Evolutionary conservation across 2,797 vertebrate species (phyloP), one percentile per base, ranked within the genome.

Genomic region (Propithecus perrieri): DNA sequence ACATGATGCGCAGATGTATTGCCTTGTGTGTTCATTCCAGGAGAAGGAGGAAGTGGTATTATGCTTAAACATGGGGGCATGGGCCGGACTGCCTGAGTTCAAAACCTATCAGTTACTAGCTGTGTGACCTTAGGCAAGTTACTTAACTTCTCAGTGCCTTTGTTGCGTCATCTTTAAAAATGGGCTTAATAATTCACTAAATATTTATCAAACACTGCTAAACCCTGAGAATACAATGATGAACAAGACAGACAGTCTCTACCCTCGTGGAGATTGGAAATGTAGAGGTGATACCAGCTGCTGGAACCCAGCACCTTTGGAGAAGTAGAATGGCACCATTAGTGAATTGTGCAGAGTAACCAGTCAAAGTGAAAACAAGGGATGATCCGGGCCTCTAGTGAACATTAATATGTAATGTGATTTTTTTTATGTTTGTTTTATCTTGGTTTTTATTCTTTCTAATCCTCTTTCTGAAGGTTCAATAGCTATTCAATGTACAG

Each of bases 81-180:
- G 59, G 46, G 41, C 86, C 74, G 65, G 18, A 63, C 6, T 11
- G 12, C 53, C 63, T 55, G 48, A 80, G 50, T 69, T 89, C 65
- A 46, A 48, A 76, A 87, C 33, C 83, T 91, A 48, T 48, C 50
- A 4, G 1, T 81, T 24, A 72, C 38, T 61, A 43, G 48, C 43
- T 80, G 33, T 67, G 78, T 80, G 61, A 92, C 5, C 57, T 65
- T 65, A 65, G 22, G 57, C 78, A 85, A 79, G 7, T 71, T 53
- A 43, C 72, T 93, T 89, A 61, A 72, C 55, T 88, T 91, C 71
- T 95, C 86, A 26, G 26, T 86, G 84, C 43, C 57, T 93, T 67
- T 69, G 22, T 85, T 95, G 22, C n/a, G 69, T 84, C 41, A 55
- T 38, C 84, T 65, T 91, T 85, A 92, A 95, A 92, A 93, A 72